Evolutionary conservation across 2,113 vertebrate species (phyloP).

Genomic region (Neomonachus schauinslandi): DNA sequence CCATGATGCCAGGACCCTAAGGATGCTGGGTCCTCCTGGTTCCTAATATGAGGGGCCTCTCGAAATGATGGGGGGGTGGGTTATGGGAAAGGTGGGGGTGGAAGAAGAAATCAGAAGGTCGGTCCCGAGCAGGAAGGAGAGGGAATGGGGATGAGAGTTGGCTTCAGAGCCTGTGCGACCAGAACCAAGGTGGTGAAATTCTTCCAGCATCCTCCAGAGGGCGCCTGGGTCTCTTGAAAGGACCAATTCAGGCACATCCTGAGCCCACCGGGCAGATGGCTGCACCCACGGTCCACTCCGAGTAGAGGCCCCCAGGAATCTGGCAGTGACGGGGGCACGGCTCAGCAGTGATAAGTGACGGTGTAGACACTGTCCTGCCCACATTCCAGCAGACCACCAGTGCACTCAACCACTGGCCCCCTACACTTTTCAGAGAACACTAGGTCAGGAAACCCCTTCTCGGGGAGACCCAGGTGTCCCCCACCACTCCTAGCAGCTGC

Average conservation of each 20-base stretch:
- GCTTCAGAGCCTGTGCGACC: accelerated
- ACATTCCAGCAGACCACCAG: neutral
- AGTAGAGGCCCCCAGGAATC: neutral
- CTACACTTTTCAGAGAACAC: neutral
- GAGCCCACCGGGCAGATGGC: neutral
- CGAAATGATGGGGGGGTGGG: neutral
- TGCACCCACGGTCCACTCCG: neutral
- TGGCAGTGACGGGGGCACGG: neutral
- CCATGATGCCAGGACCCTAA: neutral
- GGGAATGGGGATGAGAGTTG: neutral
- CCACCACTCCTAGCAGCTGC: neutral
- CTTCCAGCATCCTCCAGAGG: slow-evolving; percentile 44
- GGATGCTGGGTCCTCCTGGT: neutral
- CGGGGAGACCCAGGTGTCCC: neutral
- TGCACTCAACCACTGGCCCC: neutral
- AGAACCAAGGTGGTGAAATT: neutral
- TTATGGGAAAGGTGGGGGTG: neutral
- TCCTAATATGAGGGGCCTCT: neutral
- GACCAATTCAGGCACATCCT: neutral
- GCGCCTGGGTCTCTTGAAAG: slow-evolving; percentile 18
- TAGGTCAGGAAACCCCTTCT: neutral
- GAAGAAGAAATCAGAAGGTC: neutral
- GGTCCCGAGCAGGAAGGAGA: neutral
- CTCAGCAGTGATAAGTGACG: neutral
- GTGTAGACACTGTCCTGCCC: neutral